Evolutionary conservation across 2,113 vertebrate species (phyloP).

Genomic region (Penelope pileata): DNA sequence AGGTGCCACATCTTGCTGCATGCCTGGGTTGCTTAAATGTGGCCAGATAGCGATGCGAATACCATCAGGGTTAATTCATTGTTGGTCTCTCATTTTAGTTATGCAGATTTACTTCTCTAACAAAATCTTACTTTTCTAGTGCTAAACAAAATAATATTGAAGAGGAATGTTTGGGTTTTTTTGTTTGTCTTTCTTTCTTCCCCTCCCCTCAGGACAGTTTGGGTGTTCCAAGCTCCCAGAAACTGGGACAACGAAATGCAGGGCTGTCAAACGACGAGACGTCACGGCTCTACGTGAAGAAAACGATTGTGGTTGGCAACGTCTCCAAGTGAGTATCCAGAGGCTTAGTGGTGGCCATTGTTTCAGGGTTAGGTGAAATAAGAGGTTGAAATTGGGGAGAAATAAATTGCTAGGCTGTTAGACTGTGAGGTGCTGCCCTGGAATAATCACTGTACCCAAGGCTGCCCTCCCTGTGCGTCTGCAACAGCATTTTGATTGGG

Average conservation of each 20-base stretch:
- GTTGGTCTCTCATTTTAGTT: not conserved
- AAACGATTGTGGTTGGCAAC: slow-evolving; percentile 98
- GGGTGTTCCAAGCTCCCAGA: slow-evolving; percentile 78
- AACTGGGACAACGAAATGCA: slow-evolving; percentile 82
- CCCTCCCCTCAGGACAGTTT: slow-evolving; percentile 84
- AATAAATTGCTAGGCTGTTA: not conserved
- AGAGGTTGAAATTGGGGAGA: not conserved
- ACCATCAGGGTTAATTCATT: not conserved
- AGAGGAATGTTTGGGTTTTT: slow-evolving; percentile 46
- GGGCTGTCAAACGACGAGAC: slow-evolving; percentile 88
- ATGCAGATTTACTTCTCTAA: not conserved
- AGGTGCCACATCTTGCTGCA: not conserved
- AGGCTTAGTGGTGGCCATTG: not conserved
- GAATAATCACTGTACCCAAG: not conserved
- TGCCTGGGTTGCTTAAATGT: not conserved
- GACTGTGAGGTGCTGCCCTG: not conserved
- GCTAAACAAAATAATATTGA: slow-evolving; percentile 32
- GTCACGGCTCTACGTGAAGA: slow-evolving; percentile 93
- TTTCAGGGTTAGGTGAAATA: not conserved
- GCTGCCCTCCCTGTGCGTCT: not conserved
- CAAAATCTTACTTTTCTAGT: not conserved
- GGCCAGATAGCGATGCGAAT: not conserved
- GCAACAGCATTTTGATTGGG: not conserved
- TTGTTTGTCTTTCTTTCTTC: slow-evolving; percentile 31
- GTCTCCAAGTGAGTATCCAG: slow-evolving; percentile 91